Base-by-base conservation (phyloP, 2,888 invertebrate genomes). In the Lithophane semibrunnea region DNA sequence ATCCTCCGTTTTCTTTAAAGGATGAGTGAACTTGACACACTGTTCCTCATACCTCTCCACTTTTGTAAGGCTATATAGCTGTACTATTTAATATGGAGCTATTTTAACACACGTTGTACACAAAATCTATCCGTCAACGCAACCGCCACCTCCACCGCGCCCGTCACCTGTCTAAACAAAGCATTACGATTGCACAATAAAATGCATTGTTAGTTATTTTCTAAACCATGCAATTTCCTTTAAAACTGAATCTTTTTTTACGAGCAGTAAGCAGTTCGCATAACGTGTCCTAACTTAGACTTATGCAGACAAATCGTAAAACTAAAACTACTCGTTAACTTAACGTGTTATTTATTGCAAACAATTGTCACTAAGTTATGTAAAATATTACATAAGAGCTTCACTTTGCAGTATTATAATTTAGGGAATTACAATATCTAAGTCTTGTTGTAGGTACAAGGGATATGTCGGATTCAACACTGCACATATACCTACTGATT, bases 291-390 rank as follows among this genome's bases (percentile, higher is more conserved):
- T 80, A 74, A 67, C 77, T 73, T 58, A 70, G 68, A 82, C 74
- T 86, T 83, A 79, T 86, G 78, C 70, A 86, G 83, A 85, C 86
- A 71, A 77, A 86, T 83, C 86, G 78, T 86, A 83, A 86, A 86
- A 73, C 85, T 83, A 71, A 49, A 70, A 82, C 60, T 69, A 84
- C 67, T 77, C 74, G 82, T 86, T 80, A 82, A 84, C 61, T 82
- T 80, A 79, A 80, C 78, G 77, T 86, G 79, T 80, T 84, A 86
- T 86, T 86, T 82, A 78, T 66, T 77, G 42, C 68, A 71, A 71
- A 72, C 16, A 70, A 73, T 75, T 68, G 42, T 54, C n/a, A 65
- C 64, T 73, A 72, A 78, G 72, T 75, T 79, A 73, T 74, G 69
- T 81, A 70, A 77, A 86, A 66, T 77, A 73, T 76, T 76, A 71